Conservation (phyloP, 2,113 vertebrate genomes). For the Lophotis ruficrista region DNA sequence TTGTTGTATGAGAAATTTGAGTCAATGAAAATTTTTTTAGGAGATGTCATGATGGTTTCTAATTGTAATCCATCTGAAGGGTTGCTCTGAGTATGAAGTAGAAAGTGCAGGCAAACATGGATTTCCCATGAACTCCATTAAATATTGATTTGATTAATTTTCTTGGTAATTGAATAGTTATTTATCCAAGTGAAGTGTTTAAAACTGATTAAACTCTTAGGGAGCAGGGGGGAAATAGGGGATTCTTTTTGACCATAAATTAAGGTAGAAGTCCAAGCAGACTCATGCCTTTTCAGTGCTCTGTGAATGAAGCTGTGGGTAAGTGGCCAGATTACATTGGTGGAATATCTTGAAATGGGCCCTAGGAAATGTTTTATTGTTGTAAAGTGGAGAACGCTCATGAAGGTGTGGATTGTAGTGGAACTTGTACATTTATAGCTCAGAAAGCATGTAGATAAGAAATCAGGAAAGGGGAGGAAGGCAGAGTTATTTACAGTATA, state of each 20-base stretch:
- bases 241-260: not conserved
- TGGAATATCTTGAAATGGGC: not conserved
- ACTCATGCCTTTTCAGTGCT: not conserved
- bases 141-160: not conserved
- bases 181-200: not conserved
- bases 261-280: not conserved
- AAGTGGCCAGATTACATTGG: not conserved
- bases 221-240: not conserved
- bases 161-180: not conserved
- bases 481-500: not conserved
- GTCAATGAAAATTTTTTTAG: not conserved
- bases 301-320: not conserved
- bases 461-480: not conserved
- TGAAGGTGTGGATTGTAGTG: not conserved
- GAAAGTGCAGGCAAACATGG: not conserved
- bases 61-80: not conserved
- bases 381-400: not conserved
- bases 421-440: not conserved
- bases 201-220: not conserved
- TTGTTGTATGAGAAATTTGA: not conserved
- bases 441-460: not conserved
- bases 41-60: not conserved
- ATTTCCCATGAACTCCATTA: not conserved
- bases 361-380: not conserved
- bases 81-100: not conserved